Base-by-base conservation (phyloP, 1,140 invertebrate genomes). In the Drosophila trapezifrons region DNA sequence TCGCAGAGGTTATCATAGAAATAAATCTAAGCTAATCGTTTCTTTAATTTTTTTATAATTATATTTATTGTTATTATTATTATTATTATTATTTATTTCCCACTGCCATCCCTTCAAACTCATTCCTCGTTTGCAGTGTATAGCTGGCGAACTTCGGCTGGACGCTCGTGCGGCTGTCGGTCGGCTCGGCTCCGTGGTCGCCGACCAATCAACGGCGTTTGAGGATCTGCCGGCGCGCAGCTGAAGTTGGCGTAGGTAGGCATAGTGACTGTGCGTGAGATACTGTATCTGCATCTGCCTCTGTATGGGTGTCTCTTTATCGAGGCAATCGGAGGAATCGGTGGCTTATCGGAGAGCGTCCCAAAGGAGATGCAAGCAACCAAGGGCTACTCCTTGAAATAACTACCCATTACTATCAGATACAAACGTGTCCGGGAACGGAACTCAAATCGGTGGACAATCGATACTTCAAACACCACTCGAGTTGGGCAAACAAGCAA, bases 201-300 rank as follows among this genome's bases (percentile, higher is more conserved):
- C 29, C 80, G 84, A 83, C 84, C 84, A 89, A 89, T 89, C 84
- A 89, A 71, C 80, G 80, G 29, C 75, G 65, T 64, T 60, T 66
- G 78, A 83, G 80, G 80, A 83, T 83, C 80, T 84, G 78, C 78
- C 63, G 66, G 67, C 80, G 76, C 62, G 76, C 62, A 42, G 72
- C 55, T 49, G 62, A 74, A 71, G 71, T 74, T 59, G 49, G 49
- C 64, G 46, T 72, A 22, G 42, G 18, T 59, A 18, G 62, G 29
- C 55, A 70, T 38, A 57, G 37, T 20, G 56, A 38, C 37, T 38
- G 37, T 46, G 79, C 75, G 60, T 63, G 56, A 42, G 38, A 51
- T 47, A 62, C 35, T 46, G 58, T 55, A 51, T 71, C 43, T 45
- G 20, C 45, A 37, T 22, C 27, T 25, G 47, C 9, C 0, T 32